Evolutionary conservation across 2,113 vertebrate species (phyloP).

Genomic region (Symphodus melops): DNA sequence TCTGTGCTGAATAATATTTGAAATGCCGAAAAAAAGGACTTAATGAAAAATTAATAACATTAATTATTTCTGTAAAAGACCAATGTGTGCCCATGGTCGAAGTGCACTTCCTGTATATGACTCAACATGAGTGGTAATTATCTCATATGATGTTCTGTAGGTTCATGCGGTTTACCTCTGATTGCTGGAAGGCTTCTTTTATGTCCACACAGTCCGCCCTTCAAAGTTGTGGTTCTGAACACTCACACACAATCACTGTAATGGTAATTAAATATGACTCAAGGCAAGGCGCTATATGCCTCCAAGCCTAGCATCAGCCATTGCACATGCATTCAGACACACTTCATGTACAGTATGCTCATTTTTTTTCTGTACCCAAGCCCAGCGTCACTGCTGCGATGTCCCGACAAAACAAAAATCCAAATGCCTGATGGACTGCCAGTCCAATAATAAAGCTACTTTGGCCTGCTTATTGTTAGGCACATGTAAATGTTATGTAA

Average conservation of each 20-base stretch:
- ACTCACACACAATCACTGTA: not conserved
- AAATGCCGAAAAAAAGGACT: not conserved
- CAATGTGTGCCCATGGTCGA: too few species aligned
- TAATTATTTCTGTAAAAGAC: not conserved
- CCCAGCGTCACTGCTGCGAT: not conserved
- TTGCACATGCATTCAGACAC: not conserved
- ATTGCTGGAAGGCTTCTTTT: not conserved
- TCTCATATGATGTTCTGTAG: not conserved
- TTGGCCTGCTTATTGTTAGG: not conserved
- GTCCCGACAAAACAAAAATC: not conserved
- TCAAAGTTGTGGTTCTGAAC: constrained; percentile 11
- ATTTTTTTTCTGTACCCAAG: too few species aligned
- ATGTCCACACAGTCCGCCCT: constrained; percentile 8
- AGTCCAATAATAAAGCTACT: constrained; percentile 8
- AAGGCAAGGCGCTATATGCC: not conserved
- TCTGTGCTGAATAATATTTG: too few species aligned
- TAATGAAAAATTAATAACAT: not conserved
- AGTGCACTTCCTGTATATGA: not conserved
- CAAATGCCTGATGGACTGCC: not conserved
- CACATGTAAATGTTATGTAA: not conserved
- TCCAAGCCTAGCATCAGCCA: not conserved
- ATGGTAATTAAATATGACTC: constrained; percentile 8
- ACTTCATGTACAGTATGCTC: not conserved
- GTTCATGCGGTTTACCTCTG: constrained; percentile 2
- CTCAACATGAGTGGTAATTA: not conserved